These are phyloP conservation scores for Anabas testudineus DNA, from an alignment of 2,797 vertebrate species.

Conservation along the genomic window DNA sequence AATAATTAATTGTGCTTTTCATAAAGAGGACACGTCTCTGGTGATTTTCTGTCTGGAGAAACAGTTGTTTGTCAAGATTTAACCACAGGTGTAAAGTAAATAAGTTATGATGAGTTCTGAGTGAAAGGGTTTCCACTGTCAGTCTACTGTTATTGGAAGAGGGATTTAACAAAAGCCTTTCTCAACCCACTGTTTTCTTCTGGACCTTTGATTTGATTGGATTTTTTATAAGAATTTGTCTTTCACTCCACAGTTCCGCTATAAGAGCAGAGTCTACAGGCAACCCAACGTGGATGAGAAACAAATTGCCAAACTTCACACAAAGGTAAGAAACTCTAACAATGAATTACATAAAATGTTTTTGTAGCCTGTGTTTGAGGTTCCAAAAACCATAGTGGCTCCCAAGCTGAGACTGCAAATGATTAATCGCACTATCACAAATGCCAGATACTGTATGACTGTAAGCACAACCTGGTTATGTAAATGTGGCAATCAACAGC, in stretches of 20 bases:
- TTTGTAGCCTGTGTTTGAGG: neutral
- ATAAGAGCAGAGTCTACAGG: slow-evolving; percentile 93
- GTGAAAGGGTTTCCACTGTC: slow-evolving; percentile 9
- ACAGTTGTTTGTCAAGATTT: neutral
- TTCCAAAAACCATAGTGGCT: neutral
- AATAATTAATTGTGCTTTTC: neutral
- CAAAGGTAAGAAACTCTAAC: slow-evolving; percentile 87
- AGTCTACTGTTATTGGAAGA: neutral
- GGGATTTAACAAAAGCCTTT: neutral
- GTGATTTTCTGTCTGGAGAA: neutral
- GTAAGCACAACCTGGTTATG: neutral
- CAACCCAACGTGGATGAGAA: slow-evolving; percentile 91
- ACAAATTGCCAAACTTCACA: slow-evolving; percentile 93
- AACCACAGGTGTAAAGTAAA: neutral
- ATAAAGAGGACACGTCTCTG: slow-evolving; percentile 13
- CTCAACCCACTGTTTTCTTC: neutral
- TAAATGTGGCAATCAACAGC: slow-evolving; percentile 9
- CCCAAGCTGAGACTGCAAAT: neutral
- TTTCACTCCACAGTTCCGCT: slow-evolving; percentile 88
- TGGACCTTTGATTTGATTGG: neutral
- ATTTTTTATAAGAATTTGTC: slow-evolving; percentile 7
- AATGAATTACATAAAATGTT: too few relatives aligned
- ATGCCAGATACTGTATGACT: neutral
- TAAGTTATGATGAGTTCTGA: neutral
- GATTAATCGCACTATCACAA: neutral